Evolutionary conservation across 2,888 invertebrate genomes (phyloP), one percentile per base, ranked within the genome.

Genomic region (Torymus auratus): DNA sequence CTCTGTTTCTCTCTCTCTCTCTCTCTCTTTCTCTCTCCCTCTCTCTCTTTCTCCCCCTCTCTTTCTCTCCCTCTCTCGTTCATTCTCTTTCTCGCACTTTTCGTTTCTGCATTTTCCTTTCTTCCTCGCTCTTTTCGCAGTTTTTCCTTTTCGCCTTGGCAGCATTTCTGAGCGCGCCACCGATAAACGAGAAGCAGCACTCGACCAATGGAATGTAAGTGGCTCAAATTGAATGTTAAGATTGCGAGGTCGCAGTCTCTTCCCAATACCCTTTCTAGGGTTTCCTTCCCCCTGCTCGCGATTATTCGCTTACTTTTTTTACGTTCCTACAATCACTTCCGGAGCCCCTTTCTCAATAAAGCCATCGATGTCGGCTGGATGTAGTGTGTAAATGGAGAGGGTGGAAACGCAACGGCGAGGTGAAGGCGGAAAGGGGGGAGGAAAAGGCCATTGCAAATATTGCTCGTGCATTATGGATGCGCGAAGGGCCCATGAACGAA

Each of bases 211-310:
- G 62, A 75, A 68, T 74, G 62, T 69, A 79, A 79, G 79, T 69
- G 69, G 62, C 74, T 74, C 64, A 74, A 79, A 79, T 79, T 79
- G 79, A 79, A 79, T 79, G 69, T 74, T 79, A 74, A 79, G 69
- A 68, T 74, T 74, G 74, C 50, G 28, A n/a, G 56, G 41, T 68
- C 58, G 50, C n/a, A 67, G 41, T 64, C 62, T 58, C 67, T 23
- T 2, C 10, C 67, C n/a, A 15, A 50, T 4, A 10, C 28, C 52
- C 11, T 23, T 41, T 41, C 50, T n/a, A 17, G 14, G 56, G 23
- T 55, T 28, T 11, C 4, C 41, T 14, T 58, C 71, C 55, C n/a
- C 20, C 64, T 41, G 67, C 17, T 60, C 41, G 58, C 62, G 62
- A 74, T 69, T 68, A 72, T 78, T 56, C 67, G 14, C 60, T 58